phyloP scores from a whole-genome alignment of 30 jellyfish, hydroid and myxozoan species.

The Hydra vulgaris region DNA sequence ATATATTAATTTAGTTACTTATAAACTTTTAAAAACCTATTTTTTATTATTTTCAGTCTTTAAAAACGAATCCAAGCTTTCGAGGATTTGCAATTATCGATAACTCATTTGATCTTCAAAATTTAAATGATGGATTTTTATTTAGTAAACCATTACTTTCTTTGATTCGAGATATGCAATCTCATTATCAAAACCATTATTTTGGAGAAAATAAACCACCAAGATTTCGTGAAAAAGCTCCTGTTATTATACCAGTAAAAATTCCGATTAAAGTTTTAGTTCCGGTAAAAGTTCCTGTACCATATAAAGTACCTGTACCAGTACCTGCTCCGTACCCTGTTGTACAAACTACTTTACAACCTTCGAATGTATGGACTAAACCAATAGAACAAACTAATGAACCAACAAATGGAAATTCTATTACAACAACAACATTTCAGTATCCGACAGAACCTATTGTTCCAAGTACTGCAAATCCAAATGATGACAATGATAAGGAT shows the following conservation, averaged over 20 bases:
- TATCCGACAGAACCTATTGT: slow-evolving; percentile 14
- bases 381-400: slow-evolving; percentile 7
- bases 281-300: background rate
- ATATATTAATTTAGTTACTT: background rate
- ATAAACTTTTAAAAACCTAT: background rate
- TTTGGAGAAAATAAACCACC: background rate
- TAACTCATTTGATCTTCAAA: slow-evolving; percentile 24
- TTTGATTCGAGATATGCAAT: background rate
- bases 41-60: too few relatives aligned
- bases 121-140: slow-evolving; percentile 1
- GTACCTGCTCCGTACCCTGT: too few relatives aligned
- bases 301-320: too few relatives aligned
- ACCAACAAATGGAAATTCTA: background rate
- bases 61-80: background rate
- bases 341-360: too few relatives aligned
- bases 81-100: slow-evolving; percentile 21
- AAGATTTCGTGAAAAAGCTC: background rate
- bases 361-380: background rate
- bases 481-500: background rate
- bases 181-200: background rate
- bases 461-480: background rate
- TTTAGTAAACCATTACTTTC: background rate
- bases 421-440: background rate
- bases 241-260: background rate
- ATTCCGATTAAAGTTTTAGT: background rate